Percentiles rank a stretch among this genome's conserved stretches.
phyloP scores from a whole-genome alignment of 1,140 invertebrate genomes.

The Oryzaephilus surinamensis region DNA sequence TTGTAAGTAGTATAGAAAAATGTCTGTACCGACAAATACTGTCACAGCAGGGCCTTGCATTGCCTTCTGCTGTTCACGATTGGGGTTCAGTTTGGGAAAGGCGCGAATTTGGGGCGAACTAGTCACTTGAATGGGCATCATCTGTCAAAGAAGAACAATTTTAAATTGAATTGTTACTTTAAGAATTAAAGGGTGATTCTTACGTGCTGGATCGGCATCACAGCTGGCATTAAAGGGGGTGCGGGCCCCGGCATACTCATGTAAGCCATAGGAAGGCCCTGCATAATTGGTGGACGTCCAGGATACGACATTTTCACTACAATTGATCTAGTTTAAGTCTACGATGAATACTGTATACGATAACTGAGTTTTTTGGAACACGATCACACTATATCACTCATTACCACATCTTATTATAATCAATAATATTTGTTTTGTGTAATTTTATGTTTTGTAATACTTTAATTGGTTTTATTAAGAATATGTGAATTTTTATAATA shows the following conservation, averaged over 20 bases:
- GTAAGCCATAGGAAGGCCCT: conserved; percentile 42
- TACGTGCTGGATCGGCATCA: conserved; percentile 43
- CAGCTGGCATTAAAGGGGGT: conserved; percentile 39
- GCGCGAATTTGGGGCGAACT: conserved; percentile 34
- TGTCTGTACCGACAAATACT: conserved; percentile 71
- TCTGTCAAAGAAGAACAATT: conserved; percentile 21
- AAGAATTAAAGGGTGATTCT: conserved; percentile 22
- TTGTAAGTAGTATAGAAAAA: background rate
- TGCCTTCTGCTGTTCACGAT: conserved; percentile 37
- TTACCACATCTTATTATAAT: no score
- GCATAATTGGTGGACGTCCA: conserved; percentile 45
- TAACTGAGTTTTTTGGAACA: no score
- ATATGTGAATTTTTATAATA: no score
- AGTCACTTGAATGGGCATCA: conserved; percentile 44
- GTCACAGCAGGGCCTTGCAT: conserved; percentile 80
- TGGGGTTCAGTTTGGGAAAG: conserved; percentile 32
- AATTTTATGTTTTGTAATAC: no score
- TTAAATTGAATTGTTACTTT: no score
- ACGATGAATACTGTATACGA: no score
- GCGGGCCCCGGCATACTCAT: conserved; percentile 38
- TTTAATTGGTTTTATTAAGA: no score
- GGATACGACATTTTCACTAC: conserved; percentile 47
- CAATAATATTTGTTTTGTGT: no score
- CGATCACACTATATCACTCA: no score
- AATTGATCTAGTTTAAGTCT: no score